Percentiles rank a stretch among this genome's conserved stretches.
These are phyloP conservation scores for Microplitis mediator DNA, from an alignment of 1,140 invertebrate species.

Conservation along the genomic window DNA sequence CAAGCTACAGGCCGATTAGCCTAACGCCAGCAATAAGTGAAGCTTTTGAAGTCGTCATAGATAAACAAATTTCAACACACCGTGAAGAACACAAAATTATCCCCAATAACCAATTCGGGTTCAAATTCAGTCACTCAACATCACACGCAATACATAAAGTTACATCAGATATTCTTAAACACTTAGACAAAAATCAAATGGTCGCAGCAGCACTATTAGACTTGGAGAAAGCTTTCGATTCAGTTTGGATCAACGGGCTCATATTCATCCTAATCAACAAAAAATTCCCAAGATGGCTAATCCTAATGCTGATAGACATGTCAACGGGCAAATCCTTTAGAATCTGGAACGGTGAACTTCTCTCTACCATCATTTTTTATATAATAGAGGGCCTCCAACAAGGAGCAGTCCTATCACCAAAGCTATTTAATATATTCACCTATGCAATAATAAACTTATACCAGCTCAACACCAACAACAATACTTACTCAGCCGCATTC, in stretches of 20 bases:
- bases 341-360: background rate
- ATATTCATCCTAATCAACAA: constrained; percentile 23
- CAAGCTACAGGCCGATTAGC: too few relatives aligned
- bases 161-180: too few relatives aligned
- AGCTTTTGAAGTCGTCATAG: too few relatives aligned
- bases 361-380: background rate
- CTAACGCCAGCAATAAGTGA: too few relatives aligned
- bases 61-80: too few relatives aligned
- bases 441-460: background rate
- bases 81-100: too few relatives aligned
- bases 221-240: constrained; percentile 7
- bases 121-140: too few relatives aligned
- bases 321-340: background rate
- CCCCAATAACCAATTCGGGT: too few relatives aligned
- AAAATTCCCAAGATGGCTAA: constrained; percentile 19
- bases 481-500: constrained; percentile 3
- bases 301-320: background rate
- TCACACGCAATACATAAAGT: too few relatives aligned
- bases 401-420: constrained; percentile 19
- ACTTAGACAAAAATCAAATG: too few relatives aligned
- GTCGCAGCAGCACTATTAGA: too few relatives aligned
- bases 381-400: constrained; percentile 16
- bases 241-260: constrained; percentile 19
- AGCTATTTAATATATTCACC: constrained; percentile 26
- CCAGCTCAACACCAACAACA: background rate